phyloP scores from a whole-genome alignment of 1,140 invertebrate genomes.

The Panulirus ornatus region DNA sequence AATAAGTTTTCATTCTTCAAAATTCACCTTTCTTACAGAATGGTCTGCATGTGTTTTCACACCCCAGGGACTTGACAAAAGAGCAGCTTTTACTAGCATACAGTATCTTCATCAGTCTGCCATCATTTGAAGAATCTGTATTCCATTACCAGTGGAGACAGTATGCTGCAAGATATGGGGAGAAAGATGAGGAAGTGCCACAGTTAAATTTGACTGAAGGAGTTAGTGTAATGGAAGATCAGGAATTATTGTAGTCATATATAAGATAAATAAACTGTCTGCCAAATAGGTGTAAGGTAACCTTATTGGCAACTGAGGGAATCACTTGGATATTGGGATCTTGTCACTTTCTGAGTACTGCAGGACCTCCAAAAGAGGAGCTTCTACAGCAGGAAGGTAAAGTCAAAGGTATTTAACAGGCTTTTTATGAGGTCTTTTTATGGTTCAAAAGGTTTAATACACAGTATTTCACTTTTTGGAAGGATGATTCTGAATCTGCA shows the following conservation, averaged over 20 bases:
- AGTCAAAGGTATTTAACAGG: too few species aligned
- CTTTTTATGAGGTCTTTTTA: too few species aligned
- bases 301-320: too few species aligned
- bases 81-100: conserved; percentile 21
- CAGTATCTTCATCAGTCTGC: conserved; percentile 18
- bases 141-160: conserved; percentile 31
- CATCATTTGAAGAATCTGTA: neutral
- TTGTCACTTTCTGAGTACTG: too few species aligned
- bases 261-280: too few species aligned
- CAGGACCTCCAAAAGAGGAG: too few species aligned
- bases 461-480: neutral
- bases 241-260: conserved; percentile 5
- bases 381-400: too few species aligned
- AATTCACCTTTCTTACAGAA: conserved; percentile 2
- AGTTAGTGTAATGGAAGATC: neutral
- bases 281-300: too few species aligned
- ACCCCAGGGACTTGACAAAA: neutral
- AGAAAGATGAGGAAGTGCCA: neutral
- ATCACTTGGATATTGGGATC: too few species aligned
- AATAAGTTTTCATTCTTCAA: too few species aligned
- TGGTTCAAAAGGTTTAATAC: too few species aligned
- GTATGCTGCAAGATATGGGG: conserved; percentile 3
- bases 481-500: neutral
- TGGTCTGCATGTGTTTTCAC: conserved; percentile 9
- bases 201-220: neutral